Percentiles rank a stretch among this genome's conserved stretches.
phyloP scores from a whole-genome alignment of 1,140 invertebrate species.

The Globodera rostochiensis region DNA sequence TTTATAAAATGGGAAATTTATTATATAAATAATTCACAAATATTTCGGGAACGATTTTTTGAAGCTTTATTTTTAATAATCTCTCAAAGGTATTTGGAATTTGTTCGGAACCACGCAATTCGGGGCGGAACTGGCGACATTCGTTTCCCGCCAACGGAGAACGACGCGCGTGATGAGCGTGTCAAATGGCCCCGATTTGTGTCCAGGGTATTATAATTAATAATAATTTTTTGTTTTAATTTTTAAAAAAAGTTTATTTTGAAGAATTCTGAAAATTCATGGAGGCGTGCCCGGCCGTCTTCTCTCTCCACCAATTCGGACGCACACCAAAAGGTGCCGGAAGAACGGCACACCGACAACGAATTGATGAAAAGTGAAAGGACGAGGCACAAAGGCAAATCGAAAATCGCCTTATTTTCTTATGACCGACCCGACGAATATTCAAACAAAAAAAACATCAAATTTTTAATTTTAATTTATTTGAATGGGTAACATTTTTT shows the following conservation, averaged over 20 bases:
- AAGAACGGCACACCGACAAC: not conserved
- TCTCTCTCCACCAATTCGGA: not conserved
- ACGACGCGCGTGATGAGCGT: not conserved
- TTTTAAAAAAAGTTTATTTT: not conserved
- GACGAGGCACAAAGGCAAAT: not conserved
- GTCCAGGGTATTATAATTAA: not conserved
- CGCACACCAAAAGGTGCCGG: not conserved
- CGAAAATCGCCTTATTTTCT: too few species aligned
- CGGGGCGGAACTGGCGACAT: constrained; percentile 3
- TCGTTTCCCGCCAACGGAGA: constrained; percentile 3
- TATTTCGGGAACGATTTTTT: too few species aligned
- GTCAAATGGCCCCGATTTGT: constrained; percentile 5
- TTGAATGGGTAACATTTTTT: not conserved
- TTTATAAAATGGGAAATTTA: not conserved
- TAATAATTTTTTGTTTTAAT: too few species aligned
- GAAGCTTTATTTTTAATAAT: too few species aligned
- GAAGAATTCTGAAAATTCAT: not conserved
- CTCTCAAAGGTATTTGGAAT: not conserved
- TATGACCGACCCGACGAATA: not conserved
- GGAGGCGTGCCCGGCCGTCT: too few species aligned
- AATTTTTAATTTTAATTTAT: not conserved
- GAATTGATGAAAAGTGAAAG: not conserved
- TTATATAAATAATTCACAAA: too few species aligned
- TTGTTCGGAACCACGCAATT: constrained; percentile 11
- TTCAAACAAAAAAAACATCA: not conserved